Conservation (phyloP, 37 sponge, comb jelly and placozoan genomes). For the Bolinopsis microptera region DNA sequence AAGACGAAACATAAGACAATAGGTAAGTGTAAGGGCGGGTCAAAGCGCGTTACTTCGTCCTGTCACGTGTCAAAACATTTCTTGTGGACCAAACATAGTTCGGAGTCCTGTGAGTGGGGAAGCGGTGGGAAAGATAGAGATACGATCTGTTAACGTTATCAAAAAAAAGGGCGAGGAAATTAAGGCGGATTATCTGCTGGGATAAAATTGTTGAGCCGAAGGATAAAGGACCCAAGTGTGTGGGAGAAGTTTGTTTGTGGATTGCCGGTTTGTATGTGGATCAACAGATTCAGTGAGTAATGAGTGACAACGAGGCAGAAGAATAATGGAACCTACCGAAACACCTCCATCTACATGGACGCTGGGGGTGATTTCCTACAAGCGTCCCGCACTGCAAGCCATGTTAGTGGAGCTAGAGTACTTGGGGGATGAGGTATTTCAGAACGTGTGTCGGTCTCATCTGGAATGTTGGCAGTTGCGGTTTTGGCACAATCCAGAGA, state of each 20-base stretch:
- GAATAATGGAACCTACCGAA: background rate
- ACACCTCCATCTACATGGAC: background rate
- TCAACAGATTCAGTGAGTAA: background rate
- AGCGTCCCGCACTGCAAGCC: background rate
- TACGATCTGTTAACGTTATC: background rate
- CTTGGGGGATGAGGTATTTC: background rate
- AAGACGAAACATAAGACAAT: background rate
- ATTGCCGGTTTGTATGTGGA: background rate
- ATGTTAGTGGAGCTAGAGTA: background rate
- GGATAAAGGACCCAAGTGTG: background rate
- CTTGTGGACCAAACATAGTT: constrained; percentile 17
- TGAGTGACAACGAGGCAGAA: background rate
- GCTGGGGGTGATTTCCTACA: background rate
- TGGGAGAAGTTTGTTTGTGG: background rate
- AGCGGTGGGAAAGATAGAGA: background rate
- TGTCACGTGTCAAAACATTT: background rate
- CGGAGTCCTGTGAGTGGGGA: background rate
- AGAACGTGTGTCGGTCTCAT: background rate
- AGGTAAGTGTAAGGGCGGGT: constrained; percentile 2
- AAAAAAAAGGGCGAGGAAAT: background rate
- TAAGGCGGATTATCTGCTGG: background rate
- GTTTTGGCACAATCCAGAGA: background rate
- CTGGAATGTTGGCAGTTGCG: constrained; percentile 43
- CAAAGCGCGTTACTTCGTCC: background rate
- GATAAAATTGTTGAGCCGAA: background rate